Evolutionary conservation across 2,797 vertebrate species (phyloP).

Genomic region (Lithobates pipiens): DNA sequence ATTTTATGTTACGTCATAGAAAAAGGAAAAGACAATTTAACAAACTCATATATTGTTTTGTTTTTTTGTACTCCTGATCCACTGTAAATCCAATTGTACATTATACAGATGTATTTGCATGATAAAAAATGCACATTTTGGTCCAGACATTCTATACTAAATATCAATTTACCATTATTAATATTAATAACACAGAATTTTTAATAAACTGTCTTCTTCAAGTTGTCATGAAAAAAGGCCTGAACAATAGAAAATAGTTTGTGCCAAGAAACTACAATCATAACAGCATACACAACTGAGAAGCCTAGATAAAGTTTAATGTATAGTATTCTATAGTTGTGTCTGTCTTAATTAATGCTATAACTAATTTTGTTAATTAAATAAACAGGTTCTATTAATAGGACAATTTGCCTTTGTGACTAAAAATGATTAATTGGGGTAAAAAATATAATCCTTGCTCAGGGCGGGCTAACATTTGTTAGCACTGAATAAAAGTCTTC

Average conservation of each 20-base stretch:
- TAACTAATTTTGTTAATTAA: slow-evolving; percentile 37
- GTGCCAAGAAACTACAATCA: neutral
- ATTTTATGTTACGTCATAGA: too few relatives aligned
- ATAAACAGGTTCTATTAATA: slow-evolving; percentile 54
- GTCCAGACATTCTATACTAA: too few relatives aligned
- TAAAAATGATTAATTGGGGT: slow-evolving; percentile 52
- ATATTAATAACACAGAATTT: neutral
- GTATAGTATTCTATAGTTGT: neutral
- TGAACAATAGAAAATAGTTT: neutral
- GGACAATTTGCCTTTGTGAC: slow-evolving; percentile 29
- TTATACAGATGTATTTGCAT: too few relatives aligned
- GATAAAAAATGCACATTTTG: too few relatives aligned
- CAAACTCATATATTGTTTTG: too few relatives aligned
- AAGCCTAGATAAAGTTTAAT: neutral
- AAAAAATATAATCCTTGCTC: slow-evolving; percentile 48
- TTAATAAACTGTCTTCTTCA: neutral
- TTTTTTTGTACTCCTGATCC: too few relatives aligned
- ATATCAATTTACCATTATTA: too few relatives aligned
- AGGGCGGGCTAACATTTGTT: slow-evolving; percentile 62
- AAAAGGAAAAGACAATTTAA: too few relatives aligned
- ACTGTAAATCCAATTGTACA: too few relatives aligned
- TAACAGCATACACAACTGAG: too few relatives aligned
- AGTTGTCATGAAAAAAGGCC: neutral
- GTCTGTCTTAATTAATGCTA: slow-evolving; percentile 40
- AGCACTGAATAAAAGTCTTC: slow-evolving; percentile 76